These are phyloP conservation scores for Drosophila hydei DNA, from an alignment of 1,140 invertebrate genomes.

Conservation along the genomic window DNA sequence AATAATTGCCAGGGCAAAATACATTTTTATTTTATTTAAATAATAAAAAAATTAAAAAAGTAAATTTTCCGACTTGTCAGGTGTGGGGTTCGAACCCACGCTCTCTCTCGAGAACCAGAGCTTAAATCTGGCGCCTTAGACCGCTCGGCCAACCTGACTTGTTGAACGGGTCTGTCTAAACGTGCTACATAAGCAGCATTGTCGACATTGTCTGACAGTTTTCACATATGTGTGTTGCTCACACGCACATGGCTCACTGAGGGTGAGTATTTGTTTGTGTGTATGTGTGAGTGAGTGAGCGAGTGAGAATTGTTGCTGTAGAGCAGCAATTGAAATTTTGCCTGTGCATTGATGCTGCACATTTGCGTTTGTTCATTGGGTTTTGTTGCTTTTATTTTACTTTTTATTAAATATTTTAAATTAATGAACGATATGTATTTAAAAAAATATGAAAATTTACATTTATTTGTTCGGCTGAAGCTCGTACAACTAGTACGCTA, in stretches of 20 bases:
- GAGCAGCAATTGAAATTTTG: background rate
- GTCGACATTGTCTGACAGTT: constrained; percentile 20
- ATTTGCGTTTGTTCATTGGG: background rate
- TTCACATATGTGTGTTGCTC: constrained; percentile 21
- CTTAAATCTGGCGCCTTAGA: constrained; percentile 91
- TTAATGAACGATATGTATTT: constrained; percentile 3
- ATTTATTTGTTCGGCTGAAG: background rate
- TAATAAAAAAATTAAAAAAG: constrained; percentile 27
- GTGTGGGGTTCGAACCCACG: constrained; percentile 91
- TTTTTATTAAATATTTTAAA: too few relatives aligned
- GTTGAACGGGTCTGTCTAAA: constrained; percentile 47
- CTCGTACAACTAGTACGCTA: background rate
- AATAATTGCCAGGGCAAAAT: background rate
- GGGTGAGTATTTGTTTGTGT: constrained; percentile 31
- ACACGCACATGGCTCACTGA: background rate
- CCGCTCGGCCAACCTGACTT: constrained; percentile 88
- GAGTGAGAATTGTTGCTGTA: background rate
- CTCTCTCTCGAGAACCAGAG: constrained; percentile 89
- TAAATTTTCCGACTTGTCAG: constrained; percentile 85
- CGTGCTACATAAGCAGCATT: constrained; percentile 44
- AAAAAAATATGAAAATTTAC: constrained; percentile 5
- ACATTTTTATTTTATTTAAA: constrained; percentile 1
- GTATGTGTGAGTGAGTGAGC: constrained; percentile 2
- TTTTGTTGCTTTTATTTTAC: background rate
- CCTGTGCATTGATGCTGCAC: constrained; percentile 1